Conservation (phyloP, 2,888 invertebrate species). For the Criorhina ranunculi region DNA sequence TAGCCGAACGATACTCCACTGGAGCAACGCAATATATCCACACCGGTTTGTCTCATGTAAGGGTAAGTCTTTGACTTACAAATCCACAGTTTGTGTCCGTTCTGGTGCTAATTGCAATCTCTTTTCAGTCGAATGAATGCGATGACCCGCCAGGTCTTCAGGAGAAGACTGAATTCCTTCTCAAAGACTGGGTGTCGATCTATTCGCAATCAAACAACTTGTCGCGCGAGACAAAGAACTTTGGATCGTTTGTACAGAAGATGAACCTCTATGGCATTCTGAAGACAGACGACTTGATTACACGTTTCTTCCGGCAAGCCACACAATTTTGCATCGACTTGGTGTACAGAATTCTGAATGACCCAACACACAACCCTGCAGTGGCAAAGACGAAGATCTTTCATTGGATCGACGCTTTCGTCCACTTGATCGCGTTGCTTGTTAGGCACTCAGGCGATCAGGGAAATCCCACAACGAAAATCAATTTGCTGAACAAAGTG, state of each 20-base stretch:
- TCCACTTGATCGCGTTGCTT: conserved; percentile 95
- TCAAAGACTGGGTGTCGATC: conserved; percentile 98
- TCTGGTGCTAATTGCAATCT: conserved; percentile 28
- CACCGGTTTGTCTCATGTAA: conserved; percentile 94
- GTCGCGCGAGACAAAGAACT: conserved; percentile 93
- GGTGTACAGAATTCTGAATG: conserved; percentile 93
- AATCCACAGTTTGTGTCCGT: not conserved
- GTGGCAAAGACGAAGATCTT: conserved; percentile 95
- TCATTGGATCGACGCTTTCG: conserved; percentile 97
- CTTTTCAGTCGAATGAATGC: conserved; percentile 89
- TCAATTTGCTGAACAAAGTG: conserved; percentile 97
- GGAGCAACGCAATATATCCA: conserved; percentile 96
- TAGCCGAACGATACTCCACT: conserved; percentile 91
- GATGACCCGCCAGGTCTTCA: conserved; percentile 97
- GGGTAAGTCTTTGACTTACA: conserved; percentile 86
- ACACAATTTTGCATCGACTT: conserved; percentile 98
- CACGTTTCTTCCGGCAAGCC: conserved; percentile 97
- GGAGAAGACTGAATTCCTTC: conserved; percentile 96
- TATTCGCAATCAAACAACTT: conserved; percentile 89
- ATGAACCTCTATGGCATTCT: conserved; percentile 98
- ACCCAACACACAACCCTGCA: conserved; percentile 88
- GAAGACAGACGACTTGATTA: conserved; percentile 98
- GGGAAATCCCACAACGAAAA: conserved; percentile 94
- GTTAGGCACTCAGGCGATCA: conserved; percentile 97
- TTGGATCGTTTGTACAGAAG: conserved; percentile 96